Conservation (phyloP, 2,797 vertebrate genomes). For the Lates japonicus region DNA sequence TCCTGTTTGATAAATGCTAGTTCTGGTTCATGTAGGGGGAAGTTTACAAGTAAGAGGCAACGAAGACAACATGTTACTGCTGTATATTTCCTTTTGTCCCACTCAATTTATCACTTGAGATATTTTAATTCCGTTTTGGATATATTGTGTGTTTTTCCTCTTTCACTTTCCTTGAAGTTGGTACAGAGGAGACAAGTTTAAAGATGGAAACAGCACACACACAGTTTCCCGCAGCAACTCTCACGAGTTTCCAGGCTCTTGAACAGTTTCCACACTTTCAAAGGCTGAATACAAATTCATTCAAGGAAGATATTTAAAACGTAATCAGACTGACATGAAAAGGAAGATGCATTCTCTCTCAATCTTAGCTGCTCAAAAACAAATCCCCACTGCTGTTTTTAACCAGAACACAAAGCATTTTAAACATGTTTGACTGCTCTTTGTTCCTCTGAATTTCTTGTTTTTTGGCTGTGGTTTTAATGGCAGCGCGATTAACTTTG, state of each 20-base stretch:
- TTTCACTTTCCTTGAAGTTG: slow-evolving; percentile 24
- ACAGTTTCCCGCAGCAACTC: slow-evolving; percentile 27
- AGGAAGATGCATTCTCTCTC: slow-evolving; percentile 29
- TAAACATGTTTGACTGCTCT: slow-evolving; percentile 14
- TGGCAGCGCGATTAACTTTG: slow-evolving; percentile 5
- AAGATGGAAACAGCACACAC: slow-evolving; percentile 38
- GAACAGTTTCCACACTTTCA: slow-evolving; percentile 43
- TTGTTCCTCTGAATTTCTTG: slow-evolving; percentile 5
- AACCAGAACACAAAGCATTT: slow-evolving; percentile 1
- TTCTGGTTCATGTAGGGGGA: slow-evolving; percentile 31
- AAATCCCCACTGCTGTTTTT: slow-evolving; percentile 13
- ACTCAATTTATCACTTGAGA: slow-evolving; percentile 15
- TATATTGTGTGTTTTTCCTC: neutral
- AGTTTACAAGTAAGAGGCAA: slow-evolving; percentile 16
- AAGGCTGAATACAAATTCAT: slow-evolving; percentile 38
- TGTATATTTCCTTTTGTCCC: slow-evolving; percentile 34
- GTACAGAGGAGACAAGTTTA: slow-evolving; percentile 19
- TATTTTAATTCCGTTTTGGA: slow-evolving; percentile 40
- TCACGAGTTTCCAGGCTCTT: slow-evolving; percentile 46
- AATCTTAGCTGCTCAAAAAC: slow-evolving; percentile 4
- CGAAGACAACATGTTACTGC: slow-evolving; percentile 10
- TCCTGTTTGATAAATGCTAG: slow-evolving; percentile 10
- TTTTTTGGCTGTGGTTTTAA: neutral
- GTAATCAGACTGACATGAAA: slow-evolving; percentile 38
- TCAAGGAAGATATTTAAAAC: slow-evolving; percentile 46